Evolutionary conservation across 2,797 vertebrate genomes (phyloP), one percentile per base, ranked within the genome.

Genomic region (Pseudomugil gertrudae): DNA sequence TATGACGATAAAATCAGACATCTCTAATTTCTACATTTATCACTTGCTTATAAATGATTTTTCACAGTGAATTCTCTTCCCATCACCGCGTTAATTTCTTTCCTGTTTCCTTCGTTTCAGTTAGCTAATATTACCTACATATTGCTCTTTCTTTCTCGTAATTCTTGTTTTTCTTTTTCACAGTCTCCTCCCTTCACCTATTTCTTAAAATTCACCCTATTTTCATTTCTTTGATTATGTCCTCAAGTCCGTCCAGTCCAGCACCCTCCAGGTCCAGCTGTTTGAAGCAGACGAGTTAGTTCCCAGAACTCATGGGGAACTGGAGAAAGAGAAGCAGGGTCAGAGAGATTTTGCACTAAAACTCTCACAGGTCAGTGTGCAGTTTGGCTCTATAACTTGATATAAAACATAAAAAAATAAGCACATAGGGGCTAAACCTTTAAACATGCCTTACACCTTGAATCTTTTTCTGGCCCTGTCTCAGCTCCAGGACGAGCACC

Each of bases 401-500:
- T 26, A 5, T 11, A 51, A 26, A 26, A 48, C 1, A 13, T 48
- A 48, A 23, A 50, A n/a, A 51, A 32, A 32, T 1, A 32, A 54
- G 19, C 30, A 10, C 9, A n/a, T n/a, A n/a, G n/a, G n/a, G n/a
- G n/a, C n/a, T n/a, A 0, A 9, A 29, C 8, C 19, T 32, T 52
- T 54, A 4, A 3, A 32, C 29, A n/a, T 13, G 15, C 43, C 33
- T 47, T 55, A 15, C 2, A 32, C 4, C 27, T 29, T 36, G 27
- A 15, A 13, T 40, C 8, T 6, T 50, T 40, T 2, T 5, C 17
- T 5, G 27, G 2, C 38, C 10, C 11, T 55, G 61, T 9, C 17
- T 2, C 85, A 98, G 96, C 89, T 98, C 64, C 96, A 96, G 80
- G 96, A 97, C 47, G 96, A 99, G 86, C 96, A 98, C 80, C 97